Evolutionary conservation across 2,797 vertebrate species (phyloP).

Genomic region (Streptopelia turtur): DNA sequence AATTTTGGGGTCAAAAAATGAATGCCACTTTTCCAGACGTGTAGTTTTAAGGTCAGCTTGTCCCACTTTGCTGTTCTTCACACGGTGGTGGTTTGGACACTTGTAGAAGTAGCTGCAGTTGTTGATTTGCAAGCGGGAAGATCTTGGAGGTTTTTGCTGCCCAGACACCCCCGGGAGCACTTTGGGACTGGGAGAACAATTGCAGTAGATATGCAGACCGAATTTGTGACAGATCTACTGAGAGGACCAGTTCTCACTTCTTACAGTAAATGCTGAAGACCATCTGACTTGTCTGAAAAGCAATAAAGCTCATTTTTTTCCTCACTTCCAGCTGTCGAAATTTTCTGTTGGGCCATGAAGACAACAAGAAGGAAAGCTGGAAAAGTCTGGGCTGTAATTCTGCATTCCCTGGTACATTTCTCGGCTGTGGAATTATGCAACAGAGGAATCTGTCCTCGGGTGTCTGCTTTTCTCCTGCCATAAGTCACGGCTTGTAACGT

Average conservation of each 20-base stretch:
- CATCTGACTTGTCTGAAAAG: neutral
- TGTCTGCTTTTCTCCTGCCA: neutral
- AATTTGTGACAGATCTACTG: neutral
- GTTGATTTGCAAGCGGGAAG: neutral
- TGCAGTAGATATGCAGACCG: rapidly evolving
- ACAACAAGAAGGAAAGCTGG: neutral
- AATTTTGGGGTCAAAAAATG: neutral
- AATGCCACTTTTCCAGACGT: rapidly evolving
- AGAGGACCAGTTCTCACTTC: neutral
- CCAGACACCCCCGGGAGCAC: neutral
- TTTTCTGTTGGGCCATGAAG: neutral
- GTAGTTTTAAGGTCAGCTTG: neutral
- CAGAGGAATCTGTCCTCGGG: neutral
- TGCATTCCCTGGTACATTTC: neutral
- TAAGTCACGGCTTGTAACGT: neutral
- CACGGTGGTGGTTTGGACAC: neutral
- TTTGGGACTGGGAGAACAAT: neutral
- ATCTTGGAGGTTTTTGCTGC: neutral
- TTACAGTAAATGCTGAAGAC: neutral
- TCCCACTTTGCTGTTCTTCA: neutral
- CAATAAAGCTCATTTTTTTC: neutral
- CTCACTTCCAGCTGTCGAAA: neutral
- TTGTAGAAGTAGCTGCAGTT: neutral
- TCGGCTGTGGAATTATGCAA: neutral
- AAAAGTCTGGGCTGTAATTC: neutral